Conservation (phyloP, 1,140 invertebrate species). For the Drosophila insularis region DNA sequence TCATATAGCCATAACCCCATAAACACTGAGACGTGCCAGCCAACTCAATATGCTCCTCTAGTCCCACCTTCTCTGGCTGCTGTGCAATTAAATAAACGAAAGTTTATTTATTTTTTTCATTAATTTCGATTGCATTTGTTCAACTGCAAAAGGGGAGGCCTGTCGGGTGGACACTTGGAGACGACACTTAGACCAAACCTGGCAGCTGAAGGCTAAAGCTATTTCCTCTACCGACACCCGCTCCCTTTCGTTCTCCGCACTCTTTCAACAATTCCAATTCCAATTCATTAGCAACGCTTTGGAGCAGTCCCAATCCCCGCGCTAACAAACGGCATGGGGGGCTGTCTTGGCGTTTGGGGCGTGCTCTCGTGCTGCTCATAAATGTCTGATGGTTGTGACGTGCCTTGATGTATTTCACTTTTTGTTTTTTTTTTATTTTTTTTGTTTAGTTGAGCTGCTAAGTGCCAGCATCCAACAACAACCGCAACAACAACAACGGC, state of each 20-base stretch:
- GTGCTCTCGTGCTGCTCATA: conserved; percentile 78
- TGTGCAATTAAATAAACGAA: conserved; percentile 79
- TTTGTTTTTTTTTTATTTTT: conserved; percentile 39
- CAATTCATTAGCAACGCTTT: conserved; percentile 77
- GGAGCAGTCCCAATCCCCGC: conserved; percentile 27
- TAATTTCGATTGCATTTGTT: conserved; percentile 73
- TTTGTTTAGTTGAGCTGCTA: conserved; percentile 50
- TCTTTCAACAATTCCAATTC: conserved; percentile 75
- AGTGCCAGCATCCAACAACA: conserved; percentile 60
- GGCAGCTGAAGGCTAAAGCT: not conserved
- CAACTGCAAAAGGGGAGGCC: conserved; percentile 12
- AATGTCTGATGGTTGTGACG: conserved; percentile 78
- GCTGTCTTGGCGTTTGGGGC: conserved; percentile 50
- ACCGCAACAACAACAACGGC: conserved; percentile 27
- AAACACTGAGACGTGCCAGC: conserved; percentile 42
- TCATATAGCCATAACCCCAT: conserved; percentile 74
- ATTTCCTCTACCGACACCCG: conserved; percentile 13
- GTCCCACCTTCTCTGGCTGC: conserved; percentile 52
- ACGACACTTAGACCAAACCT: conserved; percentile 58
- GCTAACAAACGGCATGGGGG: conserved; percentile 30
- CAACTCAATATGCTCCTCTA: conserved; percentile 21
- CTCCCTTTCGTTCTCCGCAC: conserved; percentile 20
- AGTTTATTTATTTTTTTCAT: conserved; percentile 62
- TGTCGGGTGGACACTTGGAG: conserved; percentile 6
- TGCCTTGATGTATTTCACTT: conserved; percentile 80